Evolutionary conservation across 1,140 invertebrate genomes (phyloP), one percentile per base, ranked within the genome.

Genomic region (Colletes latitarsis): DNA sequence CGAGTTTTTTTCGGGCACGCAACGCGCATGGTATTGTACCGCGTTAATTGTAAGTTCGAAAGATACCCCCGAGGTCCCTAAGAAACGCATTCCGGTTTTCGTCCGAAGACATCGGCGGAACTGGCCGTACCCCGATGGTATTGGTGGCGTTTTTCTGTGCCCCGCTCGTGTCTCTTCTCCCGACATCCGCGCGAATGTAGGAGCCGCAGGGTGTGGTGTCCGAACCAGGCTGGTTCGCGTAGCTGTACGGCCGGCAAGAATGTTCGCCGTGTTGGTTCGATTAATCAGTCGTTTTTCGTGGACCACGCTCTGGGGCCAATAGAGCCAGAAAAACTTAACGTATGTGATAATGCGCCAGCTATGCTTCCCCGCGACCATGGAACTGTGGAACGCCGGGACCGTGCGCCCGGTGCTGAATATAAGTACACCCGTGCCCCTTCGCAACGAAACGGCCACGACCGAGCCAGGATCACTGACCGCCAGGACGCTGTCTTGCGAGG

Each of bases 261-360:
- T 87, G 85, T 81, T 86, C 85, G 52, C 84, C 84, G 85, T 87
- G 86, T 87, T 87, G 86, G 82, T 87, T 87, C 86, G 86, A 88
- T 88, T 88, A 88, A 88, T 88, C 86, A 88, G 85, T 84, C 71
- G 82, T 88, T 88, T 88, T 88, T 88, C 86, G 85, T 84, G 70
- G 52, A 53, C 71, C 4, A 55, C 82, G 84, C 46, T 86, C 82
- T 83, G 85, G 85, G 30, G 85, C 86, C 86, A 87, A 87, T 87
- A 87, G 84, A 75, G 77, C 19, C 52, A 88, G 85, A 88, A 88
- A 88, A 88, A 87, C 82, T 87, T 87, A 87, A 88, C 86, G 86
- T 88, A 88, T 88, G 86, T 88, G 86, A 88, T 88, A 88, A 88
- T 88, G 86, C 86, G 82, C 86, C 85, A 86, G 86, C 86, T 87